Evolutionary conservation across 1,140 invertebrate species (phyloP), one percentile per base, ranked within the genome.

Genomic region (Probaryconus sp.): DNA sequence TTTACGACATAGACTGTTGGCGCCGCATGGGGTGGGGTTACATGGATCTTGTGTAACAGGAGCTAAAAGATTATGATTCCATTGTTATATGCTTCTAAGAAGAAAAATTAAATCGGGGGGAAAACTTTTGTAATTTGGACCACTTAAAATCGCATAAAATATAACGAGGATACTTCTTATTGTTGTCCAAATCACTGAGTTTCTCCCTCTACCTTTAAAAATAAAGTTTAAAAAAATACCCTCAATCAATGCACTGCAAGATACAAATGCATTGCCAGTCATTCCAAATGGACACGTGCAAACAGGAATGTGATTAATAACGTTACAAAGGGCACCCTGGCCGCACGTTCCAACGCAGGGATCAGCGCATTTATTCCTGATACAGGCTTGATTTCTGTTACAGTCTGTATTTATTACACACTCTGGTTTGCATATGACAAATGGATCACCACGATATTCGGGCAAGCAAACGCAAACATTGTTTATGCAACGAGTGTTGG

Each of bases 311-410:
- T 94, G 92, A 85, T 93, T 94, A 5, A 92, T 85, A 1, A 93
- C 92, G 77, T 90, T 90, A 80, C 93, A 95, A 3, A 90, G 79
- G 6, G 93, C 92, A 73, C 90, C 91, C 40, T 89, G 83, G 20
- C 91, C 92, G 82, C 92, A 93, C 20, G 89, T 91, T 76, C 90
- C 92, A 42, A 89, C 89, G 78, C 92, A 94, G 7, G 92, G 92
- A 83, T 93, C 90, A 58, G 89, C 84, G 79, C 93, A 94, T 85
- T 91, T 92, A 72, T 91, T 91, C 67, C 88, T 89, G 17, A 90
- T 86, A 76, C 92, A 93, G 16, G 92, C 91, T 82, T 89, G 89
- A 58, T 91, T 90, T 18, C 86, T 85, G 3, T 88, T 72, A 80
- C 93, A 94, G 67, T 93, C 93, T 3, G 89, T 86, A 78, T 92